Evolutionary conservation across 2,113 vertebrate genomes (phyloP).

Genomic region (Probosciger aterrimus): DNA sequence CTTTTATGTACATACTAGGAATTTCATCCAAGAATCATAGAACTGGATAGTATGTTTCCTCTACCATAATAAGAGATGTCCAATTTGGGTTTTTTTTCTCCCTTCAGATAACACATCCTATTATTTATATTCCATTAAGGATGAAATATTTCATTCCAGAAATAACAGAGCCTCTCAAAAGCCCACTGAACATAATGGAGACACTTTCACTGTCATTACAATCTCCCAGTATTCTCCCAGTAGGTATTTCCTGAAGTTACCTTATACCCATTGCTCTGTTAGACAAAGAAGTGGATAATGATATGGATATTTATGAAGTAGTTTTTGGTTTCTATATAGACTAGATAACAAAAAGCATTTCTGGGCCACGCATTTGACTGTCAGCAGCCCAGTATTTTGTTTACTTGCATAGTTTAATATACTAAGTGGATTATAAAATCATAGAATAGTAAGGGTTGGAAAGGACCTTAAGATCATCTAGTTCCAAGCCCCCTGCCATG

Average conservation of each 20-base stretch:
- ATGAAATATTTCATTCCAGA: background rate
- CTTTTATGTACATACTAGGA: background rate
- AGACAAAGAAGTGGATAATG: background rate
- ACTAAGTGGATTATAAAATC: background rate
- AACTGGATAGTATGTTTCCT: background rate
- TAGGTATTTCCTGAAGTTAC: background rate
- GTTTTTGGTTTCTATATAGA: background rate
- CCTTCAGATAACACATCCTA: background rate
- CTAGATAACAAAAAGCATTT: background rate
- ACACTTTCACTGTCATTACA: background rate
- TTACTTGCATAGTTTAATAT: background rate
- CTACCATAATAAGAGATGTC: background rate
- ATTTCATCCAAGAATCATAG: background rate
- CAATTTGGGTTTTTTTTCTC: background rate
- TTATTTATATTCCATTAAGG: background rate
- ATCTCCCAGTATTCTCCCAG: background rate
- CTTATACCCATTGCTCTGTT: background rate
- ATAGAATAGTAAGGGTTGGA: too few relatives aligned
- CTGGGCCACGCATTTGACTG: background rate
- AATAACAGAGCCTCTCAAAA: background rate
- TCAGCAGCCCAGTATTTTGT: background rate
- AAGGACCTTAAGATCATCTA: too few relatives aligned
- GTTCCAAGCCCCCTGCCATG: too few relatives aligned
- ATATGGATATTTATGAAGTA: background rate
- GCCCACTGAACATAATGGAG: background rate